Conservation (phyloP, 2,113 vertebrate genomes). For the Sturnus vulgaris region DNA sequence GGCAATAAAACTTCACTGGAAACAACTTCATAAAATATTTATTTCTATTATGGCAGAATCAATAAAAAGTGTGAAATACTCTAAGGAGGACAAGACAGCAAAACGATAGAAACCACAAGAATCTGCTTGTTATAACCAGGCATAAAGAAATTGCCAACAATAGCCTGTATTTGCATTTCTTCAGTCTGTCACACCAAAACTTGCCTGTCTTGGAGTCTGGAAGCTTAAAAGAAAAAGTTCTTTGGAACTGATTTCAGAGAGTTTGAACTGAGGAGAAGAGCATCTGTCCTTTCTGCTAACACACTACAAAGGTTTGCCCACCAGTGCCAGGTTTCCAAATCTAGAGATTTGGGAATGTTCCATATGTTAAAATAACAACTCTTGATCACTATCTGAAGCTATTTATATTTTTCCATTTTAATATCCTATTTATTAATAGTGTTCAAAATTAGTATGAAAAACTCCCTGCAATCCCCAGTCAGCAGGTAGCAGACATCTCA, state of each 20-base stretch:
- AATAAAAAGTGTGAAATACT: neutral
- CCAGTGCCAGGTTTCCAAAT: neutral
- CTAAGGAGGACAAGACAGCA: neutral
- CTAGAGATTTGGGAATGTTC: neutral
- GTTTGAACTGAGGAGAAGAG: neutral
- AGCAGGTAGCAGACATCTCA: slow-evolving; percentile 38
- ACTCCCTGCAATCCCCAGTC: neutral
- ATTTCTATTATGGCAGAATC: neutral
- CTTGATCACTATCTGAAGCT: neutral
- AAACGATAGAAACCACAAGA: neutral
- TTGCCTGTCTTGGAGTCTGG: neutral
- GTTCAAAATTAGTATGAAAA: slow-evolving; percentile 1
- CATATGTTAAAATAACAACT: neutral
- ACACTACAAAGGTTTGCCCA: neutral
- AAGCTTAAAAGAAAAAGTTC: neutral
- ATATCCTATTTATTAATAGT: slow-evolving; percentile 16
- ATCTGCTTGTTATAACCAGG: neutral
- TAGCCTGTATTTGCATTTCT: neutral
- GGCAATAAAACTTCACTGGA: neutral
- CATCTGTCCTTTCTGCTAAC: neutral
- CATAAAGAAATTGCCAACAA: neutral
- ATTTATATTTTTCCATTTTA: slow-evolving; percentile 37
- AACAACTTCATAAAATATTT: neutral
- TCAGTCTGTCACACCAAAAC: neutral
- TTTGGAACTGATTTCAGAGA: neutral